A percentile compares a stretch with the other conserved stretches of the same genome.
Evolutionary conservation across 2,797 vertebrate genomes (phyloP).

Genomic region (Hyperoplus lanceolatus): DNA sequence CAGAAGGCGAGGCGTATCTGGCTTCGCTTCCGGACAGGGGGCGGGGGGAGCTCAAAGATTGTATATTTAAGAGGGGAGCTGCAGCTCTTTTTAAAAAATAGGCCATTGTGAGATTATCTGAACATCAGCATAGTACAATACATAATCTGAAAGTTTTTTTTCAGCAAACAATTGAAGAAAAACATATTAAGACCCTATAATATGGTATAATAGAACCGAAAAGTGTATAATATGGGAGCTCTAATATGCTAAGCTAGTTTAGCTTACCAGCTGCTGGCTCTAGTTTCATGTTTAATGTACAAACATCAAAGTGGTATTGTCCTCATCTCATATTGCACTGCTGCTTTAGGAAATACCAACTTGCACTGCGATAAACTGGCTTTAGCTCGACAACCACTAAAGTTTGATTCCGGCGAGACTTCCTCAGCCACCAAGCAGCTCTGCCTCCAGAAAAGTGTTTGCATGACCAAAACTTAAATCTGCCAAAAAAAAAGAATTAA

Average conservation of each 20-base stretch:
- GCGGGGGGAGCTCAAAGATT: too few species aligned
- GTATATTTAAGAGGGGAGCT: too few species aligned
- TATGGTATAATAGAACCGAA: too few species aligned
- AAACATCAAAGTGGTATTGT: background rate
- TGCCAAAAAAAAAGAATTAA: slow-evolving; percentile 15
- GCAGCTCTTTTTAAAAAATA: too few species aligned
- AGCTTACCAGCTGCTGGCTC: background rate
- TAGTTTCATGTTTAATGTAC: background rate
- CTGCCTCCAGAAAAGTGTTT: slow-evolving; percentile 29
- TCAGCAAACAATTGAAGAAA: too few species aligned
- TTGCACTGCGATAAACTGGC: slow-evolving; percentile 3
- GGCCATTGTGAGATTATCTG: too few species aligned
- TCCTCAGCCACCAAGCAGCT: slow-evolving; percentile 24
- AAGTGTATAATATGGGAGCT: too few species aligned
- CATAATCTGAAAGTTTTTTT: too few species aligned
- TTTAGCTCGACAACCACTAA: slow-evolving; percentile 15
- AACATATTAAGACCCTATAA: too few species aligned
- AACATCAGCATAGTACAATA: too few species aligned
- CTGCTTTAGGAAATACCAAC: background rate
- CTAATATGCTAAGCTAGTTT: background rate
- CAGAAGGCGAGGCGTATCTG: too few species aligned
- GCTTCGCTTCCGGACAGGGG: too few species aligned
- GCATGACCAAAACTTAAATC: slow-evolving; percentile 38
- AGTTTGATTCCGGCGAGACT: slow-evolving; percentile 31
- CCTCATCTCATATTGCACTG: background rate